Base-by-base conservation (phyloP, 1,140 invertebrate species). In the Berghia stephanieae region DNA sequence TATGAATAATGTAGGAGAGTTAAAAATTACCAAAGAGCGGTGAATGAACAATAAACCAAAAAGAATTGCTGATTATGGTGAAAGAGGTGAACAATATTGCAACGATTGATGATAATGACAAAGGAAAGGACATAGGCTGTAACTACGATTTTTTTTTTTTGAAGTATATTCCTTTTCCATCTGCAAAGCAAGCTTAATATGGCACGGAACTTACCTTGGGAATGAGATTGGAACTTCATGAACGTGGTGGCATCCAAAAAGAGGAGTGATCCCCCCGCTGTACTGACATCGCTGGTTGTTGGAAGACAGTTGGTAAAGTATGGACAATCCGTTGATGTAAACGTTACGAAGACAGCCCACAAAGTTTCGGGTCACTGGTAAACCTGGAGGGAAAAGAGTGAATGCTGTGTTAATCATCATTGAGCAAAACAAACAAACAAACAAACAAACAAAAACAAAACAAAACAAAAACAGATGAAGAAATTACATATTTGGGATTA, bases 211-310 rank as follows among this genome's bases (percentile, higher is more conserved):
- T 68, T 68, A 93, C 86, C 96, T 96, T 21, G 95, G 95, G 91
- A 96, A 96, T 36, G 96, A 96, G 78, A 97, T 94, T 13, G 96
- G 96, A 84, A 97, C 95, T 36, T 95, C 93, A 84, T 95, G 93
- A 13, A 96, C 94, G 87, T 95, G 93, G 55, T 93, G 92, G 86
- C 96, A 95, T 79, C 93, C 93, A 83, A 95, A 95, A 87, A 96
- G 93, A 0, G 95, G 94, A 78, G 93, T 93, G 63, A 95, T 87
- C 0, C 96, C 93, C 24, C 95, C 86, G 79, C 96, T 27, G 93
- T 89, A 74, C 93, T 88, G 94, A 94, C 75, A 92, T 92, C 80
- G 93, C 36, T 81, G 78, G n/a, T 82, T 84, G 38, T 34, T 63
- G n/a, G 75, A 92, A 80, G 94, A 93, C 70, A 98, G 88, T 85